Percentiles rank a stretch among this genome's conserved stretches.
Conservation (phyloP, 1,140 invertebrate species). For the Cotesia typhae region DNA sequence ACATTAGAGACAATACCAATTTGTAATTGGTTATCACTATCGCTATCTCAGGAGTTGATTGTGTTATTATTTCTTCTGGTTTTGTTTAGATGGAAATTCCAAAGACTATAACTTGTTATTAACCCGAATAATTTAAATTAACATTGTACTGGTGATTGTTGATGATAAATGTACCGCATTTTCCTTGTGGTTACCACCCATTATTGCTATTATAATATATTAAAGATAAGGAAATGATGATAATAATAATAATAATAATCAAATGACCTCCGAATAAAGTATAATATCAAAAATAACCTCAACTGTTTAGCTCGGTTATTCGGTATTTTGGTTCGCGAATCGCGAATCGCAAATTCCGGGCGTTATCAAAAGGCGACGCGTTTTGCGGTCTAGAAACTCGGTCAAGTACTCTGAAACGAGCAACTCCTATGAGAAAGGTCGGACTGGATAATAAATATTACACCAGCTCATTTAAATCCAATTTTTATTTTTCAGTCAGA, state of each 20-base stretch:
- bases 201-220: neutral
- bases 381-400: constrained; percentile 31
- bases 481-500: no score
- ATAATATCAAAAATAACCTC: no score
- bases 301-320: no score
- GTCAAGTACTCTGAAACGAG: constrained; percentile 29
- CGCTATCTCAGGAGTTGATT: neutral
- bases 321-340: no score
- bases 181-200: constrained; percentile 19
- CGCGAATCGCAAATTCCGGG: constrained; percentile 26
- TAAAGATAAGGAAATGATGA: constrained; percentile 6
- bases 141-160: no score
- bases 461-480: neutral
- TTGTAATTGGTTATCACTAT: neutral
- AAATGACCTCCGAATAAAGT: no score
- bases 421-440: constrained; percentile 25
- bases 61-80: neutral
- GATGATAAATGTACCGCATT: no score
- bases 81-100: no score
- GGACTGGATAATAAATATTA: constrained; percentile 8
- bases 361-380: constrained; percentile 9
- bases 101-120: constrained; percentile 12
- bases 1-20: no score
- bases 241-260: neutral
- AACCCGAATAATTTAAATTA: constrained; percentile 31